Evolutionary conservation across 2,113 vertebrate species (phyloP), one percentile per base, ranked within the genome.

Genomic region (Eudyptes chrysolophus): DNA sequence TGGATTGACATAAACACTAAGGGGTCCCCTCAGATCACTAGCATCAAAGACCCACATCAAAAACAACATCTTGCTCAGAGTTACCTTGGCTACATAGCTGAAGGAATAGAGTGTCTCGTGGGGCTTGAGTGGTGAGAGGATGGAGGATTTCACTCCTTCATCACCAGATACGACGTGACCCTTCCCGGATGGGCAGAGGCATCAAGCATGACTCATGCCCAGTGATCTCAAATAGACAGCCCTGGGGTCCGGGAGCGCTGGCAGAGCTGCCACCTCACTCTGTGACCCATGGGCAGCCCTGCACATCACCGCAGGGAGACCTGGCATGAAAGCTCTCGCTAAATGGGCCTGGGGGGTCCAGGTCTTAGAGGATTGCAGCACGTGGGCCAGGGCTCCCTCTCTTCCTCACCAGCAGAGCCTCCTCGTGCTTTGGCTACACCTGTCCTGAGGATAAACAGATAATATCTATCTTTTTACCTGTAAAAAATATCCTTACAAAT

Each of bases 11-110:
- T 13, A 58, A 96, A 88, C 72, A 69, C 76, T 64, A 55, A 84
- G 80, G 29, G 38, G 44, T 66, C 52, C 48, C 24, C 36, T 72
- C 79, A 87, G 74, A 75, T 85, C 84, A 58, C 26, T 24, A 68
- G 38, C 42, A 55, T 82, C 92, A 82, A 94, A 96, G 65, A 85
- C 38, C 38, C 69, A 82, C 57, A 68, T 89, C 89, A 85, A 57
- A 89, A 79, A 4, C 42, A 92, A 55, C 26, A 64, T 36, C 60
- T 91, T 89, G 70, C 80, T 60, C 72, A 75, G 58, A 89, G 61
- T 10, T 92, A 61, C 74, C 81, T 76, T 87, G 70, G 74, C 74
- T 82, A 92, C 61, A 60, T 52, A 84, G 55, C 77, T 78, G 69
- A 91, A 74, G 48, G 22, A 87, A 44, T 7, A 92, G 13, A 24